Evolutionary conservation across 2,888 invertebrate species (phyloP).

Genomic region (Leucoptera coffeella): DNA sequence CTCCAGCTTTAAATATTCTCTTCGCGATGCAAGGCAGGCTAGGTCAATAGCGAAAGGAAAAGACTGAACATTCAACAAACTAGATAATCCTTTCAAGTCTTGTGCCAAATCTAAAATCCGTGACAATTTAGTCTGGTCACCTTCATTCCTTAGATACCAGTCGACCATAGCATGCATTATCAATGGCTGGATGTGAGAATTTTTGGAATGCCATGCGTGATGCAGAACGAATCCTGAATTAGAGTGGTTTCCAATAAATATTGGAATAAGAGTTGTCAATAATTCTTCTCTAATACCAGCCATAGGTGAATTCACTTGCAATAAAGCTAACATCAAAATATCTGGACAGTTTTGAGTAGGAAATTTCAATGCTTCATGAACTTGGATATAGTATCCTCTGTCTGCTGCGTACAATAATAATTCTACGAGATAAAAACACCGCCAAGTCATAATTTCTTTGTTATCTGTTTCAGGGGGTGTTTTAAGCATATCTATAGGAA

Average conservation of each 20-base stretch:
- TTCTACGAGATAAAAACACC: conserved; percentile 87
- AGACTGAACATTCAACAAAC: conserved; percentile 83
- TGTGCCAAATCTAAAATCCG: conserved; percentile 96
- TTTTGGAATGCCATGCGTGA: conserved; percentile 89
- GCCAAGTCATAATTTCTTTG: conserved; percentile 90
- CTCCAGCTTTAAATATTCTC: conserved; percentile 95
- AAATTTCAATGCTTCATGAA: conserved; percentile 85
- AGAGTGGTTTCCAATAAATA: conserved; percentile 92
- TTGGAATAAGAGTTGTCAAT: conserved; percentile 80
- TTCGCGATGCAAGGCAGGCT: conserved; percentile 92
- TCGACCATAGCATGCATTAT: conserved; percentile 97
- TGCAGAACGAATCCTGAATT: conserved; percentile 95
- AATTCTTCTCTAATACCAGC: conserved; percentile 80
- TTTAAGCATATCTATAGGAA: conserved; percentile 84
- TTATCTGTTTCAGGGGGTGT: conserved; percentile 92
- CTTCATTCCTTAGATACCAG: conserved; percentile 89
- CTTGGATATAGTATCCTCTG: conserved; percentile 74
- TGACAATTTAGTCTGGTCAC: conserved; percentile 89
- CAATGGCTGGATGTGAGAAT: conserved; percentile 65
- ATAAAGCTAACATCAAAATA: conserved; percentile 78
- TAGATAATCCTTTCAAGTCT: conserved; percentile 86
- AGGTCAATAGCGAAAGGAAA: conserved; percentile 96
- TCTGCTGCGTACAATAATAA: conserved; percentile 82
- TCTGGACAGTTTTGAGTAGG: conserved; percentile 94
- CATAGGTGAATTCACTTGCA: conserved; percentile 80